Base-by-base conservation (phyloP, 1,140 invertebrate genomes). In the Polyergus mexicanus region DNA sequence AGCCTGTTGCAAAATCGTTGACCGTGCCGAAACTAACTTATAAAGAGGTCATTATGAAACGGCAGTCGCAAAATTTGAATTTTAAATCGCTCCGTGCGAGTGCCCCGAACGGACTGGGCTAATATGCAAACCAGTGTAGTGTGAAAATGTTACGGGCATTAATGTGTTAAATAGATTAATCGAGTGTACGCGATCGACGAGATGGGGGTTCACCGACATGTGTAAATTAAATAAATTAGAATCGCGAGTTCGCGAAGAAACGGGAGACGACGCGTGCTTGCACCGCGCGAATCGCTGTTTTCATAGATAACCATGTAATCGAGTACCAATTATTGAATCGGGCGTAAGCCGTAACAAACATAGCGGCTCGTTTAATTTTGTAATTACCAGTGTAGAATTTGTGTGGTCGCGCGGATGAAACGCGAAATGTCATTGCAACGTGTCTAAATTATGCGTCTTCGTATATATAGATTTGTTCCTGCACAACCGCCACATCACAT, bases 331-430 rank as follows among this genome's bases (percentile, higher is more conserved):
- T 85, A 89, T 89, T 72, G 88, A 85, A 87, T 72, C 88, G 28
- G 69, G 62, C 75, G 80, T 85, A 89, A 90, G 54, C 80, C 85
- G 76, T 83, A 84, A 74, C 81, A 90, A 90, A 90, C 75, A 89
- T 22, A 51, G 35, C 62, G 22, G 77, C 60, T 47, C 85, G 89
- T 89, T 90, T 90, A 90, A 86, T 89, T 90, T 90, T 63, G 75
- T 89, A 90, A 90, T 90, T 90, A 90, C 62, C 74, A 89, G 81
- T 89, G 86, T 77, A 84, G 86, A 81, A 81, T 74, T 51, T 51
- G 58, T 58, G 68, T 58, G 77, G 78, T 65, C 65, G 72, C 65
- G 72, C 85, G 77, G n/a, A 74, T 86, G 87, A 83, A 86, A 76
- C 88, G 54, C 65, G 76, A 85, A 83, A 89, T 75, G 84, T 89